Evolutionary conservation across 1,140 invertebrate genomes (phyloP).

Genomic region (Neocloeon triangulifer): DNA sequence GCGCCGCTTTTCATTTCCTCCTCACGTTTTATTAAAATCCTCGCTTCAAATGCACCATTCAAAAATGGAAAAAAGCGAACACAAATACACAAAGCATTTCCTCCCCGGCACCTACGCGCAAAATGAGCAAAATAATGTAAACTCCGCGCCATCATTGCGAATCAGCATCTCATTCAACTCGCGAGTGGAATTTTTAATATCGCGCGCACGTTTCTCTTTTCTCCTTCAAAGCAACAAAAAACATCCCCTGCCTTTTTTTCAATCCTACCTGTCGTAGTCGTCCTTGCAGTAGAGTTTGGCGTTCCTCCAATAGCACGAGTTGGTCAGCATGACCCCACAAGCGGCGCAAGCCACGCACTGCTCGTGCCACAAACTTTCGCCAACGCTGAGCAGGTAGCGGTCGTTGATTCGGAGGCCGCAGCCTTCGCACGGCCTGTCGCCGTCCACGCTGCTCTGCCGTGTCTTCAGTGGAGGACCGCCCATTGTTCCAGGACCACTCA

Average conservation of each 20-base stretch:
- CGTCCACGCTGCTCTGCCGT: not conserved
- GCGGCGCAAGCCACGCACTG: constrained; percentile 76
- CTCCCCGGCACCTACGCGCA: too few species aligned
- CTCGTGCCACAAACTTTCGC: constrained; percentile 82
- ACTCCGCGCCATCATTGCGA: too few species aligned
- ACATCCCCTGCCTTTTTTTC: not conserved
- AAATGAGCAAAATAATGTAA: too few species aligned
- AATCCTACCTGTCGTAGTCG: constrained; percentile 70
- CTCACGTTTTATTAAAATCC: too few species aligned
- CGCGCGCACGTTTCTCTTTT: too few species aligned
- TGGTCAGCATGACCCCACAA: constrained; percentile 60
- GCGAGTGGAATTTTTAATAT: not conserved
- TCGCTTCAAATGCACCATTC: too few species aligned
- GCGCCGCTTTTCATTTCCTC: too few species aligned
- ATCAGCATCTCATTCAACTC: too few species aligned
- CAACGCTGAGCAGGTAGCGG: constrained; percentile 77
- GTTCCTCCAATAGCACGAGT: constrained; percentile 78
- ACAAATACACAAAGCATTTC: too few species aligned
- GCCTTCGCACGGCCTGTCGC: constrained; percentile 51
- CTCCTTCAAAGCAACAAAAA: not conserved
- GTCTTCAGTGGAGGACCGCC: too few species aligned
- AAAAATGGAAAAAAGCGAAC: too few species aligned
- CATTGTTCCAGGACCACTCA: too few species aligned
- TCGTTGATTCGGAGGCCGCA: constrained; percentile 83
- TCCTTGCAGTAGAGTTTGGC: constrained; percentile 85